These are phyloP conservation scores for Agrochola macilenta DNA, from an alignment of 2,888 invertebrate genomes.

Conservation along the genomic window DNA sequence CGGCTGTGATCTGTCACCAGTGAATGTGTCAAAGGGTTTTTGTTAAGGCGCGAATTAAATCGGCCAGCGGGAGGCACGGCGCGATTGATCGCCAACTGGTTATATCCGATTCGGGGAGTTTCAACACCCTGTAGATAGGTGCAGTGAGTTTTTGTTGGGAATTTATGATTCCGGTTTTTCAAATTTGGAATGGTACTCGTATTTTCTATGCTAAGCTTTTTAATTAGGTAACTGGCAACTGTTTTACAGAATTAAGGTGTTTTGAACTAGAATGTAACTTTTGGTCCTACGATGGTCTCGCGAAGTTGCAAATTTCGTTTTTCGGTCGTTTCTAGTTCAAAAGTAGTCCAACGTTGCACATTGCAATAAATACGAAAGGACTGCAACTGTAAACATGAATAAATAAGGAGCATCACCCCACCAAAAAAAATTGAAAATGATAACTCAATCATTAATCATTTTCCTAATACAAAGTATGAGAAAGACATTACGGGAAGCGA, in stretches of 20 bases:
- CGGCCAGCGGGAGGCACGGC: conserved; percentile 85
- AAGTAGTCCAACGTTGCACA: not conserved
- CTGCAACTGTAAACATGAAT: not conserved
- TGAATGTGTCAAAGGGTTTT: conserved; percentile 88
- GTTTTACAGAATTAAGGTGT: not conserved
- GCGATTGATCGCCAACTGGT: conserved; percentile 82
- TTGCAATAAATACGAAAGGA: not conserved
- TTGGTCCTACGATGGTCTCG: not conserved
- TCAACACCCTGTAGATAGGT: conserved; percentile 40
- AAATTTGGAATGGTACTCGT: not conserved
- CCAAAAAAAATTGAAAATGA: conserved; percentile 52
- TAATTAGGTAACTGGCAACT: not conserved
- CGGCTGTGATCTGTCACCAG: conserved; percentile 86
- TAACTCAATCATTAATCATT: conserved; percentile 77
- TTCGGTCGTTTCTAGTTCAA: not conserved
- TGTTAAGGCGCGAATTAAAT: conserved; percentile 87
- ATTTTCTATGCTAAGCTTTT: not conserved
- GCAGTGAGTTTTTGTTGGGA: conserved; percentile 20
- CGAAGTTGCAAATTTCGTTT: not conserved
- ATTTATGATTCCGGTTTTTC: not conserved
- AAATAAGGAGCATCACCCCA: conserved; percentile 14
- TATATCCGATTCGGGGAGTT: conserved; percentile 62
- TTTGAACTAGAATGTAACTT: not conserved
- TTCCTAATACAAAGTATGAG: conserved; percentile 76
- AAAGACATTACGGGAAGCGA: conserved; percentile 75